phyloP scores from a whole-genome alignment of 2,888 invertebrate species.

The Fabriciana adippe region DNA sequence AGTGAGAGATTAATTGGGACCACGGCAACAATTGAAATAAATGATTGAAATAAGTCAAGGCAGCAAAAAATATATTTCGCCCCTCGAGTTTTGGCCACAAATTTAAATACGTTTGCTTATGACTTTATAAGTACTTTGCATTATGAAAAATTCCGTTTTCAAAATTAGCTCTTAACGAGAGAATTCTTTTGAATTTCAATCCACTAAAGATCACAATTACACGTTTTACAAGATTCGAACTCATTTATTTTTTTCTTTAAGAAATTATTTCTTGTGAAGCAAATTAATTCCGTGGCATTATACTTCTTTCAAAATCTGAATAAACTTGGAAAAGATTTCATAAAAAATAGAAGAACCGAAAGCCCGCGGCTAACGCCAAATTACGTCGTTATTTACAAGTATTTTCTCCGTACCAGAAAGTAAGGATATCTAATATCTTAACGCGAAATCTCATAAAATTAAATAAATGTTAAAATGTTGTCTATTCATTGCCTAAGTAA shows the following conservation, averaged over 20 bases:
- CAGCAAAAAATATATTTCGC: constrained; percentile 17
- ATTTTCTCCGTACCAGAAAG: constrained; percentile 50
- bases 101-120: constrained; percentile 32
- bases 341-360: constrained; percentile 66
- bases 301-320: constrained; percentile 77
- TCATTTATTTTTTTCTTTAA: constrained; percentile 69
- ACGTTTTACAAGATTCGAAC: constrained; percentile 69
- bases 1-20: background rate
- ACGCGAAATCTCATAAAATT: constrained; percentile 31
- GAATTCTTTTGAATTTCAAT: constrained; percentile 63
- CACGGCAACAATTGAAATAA: constrained; percentile 17
- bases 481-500: background rate
- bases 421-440: constrained; percentile 36
- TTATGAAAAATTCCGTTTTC: constrained; percentile 46
- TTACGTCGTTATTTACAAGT: constrained; percentile 78
- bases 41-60: constrained; percentile 21
- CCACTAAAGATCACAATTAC: constrained; percentile 73
- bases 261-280: constrained; percentile 71
- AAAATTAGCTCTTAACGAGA: constrained; percentile 52
- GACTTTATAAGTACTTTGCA: constrained; percentile 31
- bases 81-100: constrained; percentile 19
- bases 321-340: constrained; percentile 76
- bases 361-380: constrained; percentile 74
- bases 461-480: constrained; percentile 35
- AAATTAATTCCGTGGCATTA: constrained; percentile 78